A percentile compares a stretch with the other conserved stretches of the same genome.
phyloP scores from a whole-genome alignment of 2,113 vertebrate genomes.

The Amphilophus citrinellus region DNA sequence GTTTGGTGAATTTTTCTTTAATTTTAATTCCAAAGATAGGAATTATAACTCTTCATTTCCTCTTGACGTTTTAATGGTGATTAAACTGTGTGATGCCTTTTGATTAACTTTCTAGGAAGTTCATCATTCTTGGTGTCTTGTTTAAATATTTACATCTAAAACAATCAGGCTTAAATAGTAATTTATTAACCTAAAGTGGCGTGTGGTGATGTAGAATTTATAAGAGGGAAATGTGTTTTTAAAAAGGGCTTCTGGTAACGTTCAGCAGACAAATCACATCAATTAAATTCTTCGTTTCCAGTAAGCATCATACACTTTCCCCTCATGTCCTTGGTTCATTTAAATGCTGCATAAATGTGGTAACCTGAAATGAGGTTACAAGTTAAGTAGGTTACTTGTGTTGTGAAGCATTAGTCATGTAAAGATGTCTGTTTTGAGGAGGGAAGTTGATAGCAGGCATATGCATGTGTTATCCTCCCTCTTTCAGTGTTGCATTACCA shows the following conservation, averaged over 20 bases:
- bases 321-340: not conserved
- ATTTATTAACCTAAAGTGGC: conserved; percentile 1
- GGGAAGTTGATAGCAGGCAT: not conserved
- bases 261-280: not conserved
- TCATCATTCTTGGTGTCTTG: not conserved
- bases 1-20: not conserved
- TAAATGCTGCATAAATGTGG: not conserved
- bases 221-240: not conserved
- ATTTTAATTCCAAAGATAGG: not conserved
- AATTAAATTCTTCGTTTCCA: not conserved
- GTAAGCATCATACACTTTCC: not conserved
- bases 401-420: not conserved
- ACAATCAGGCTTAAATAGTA: conserved; percentile 30
- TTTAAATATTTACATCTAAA: conserved; percentile 14
- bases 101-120: not conserved
- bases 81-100: not conserved
- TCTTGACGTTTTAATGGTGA: not conserved
- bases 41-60: not conserved
- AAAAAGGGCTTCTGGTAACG: not conserved
- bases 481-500: not conserved
- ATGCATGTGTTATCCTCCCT: not conserved
- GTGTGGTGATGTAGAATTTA: not conserved
- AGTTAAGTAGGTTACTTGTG: not conserved
- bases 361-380: not conserved
- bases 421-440: not conserved